Conservation (phyloP, 2,113 vertebrate genomes). For the Glaucidium brasilianum region DNA sequence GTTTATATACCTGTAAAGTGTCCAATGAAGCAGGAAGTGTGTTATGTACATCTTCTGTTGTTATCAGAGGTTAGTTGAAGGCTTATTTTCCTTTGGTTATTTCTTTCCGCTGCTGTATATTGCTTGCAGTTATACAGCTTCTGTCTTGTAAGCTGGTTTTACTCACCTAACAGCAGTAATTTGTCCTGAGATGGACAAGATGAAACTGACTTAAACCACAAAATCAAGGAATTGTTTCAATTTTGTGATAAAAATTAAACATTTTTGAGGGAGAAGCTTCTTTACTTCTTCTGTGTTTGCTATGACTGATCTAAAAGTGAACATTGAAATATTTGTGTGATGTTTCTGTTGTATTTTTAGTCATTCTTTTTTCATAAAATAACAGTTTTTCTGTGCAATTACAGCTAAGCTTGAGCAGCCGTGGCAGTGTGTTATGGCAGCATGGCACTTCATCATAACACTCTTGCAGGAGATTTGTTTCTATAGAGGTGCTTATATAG, state of each 20-base stretch:
- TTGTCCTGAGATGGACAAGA: neutral
- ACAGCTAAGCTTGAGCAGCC: neutral
- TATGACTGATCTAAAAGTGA: neutral
- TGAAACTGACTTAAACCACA: neutral
- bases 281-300: neutral
- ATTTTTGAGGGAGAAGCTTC: neutral
- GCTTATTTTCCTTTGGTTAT: neutral
- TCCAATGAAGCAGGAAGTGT: conserved; percentile 88
- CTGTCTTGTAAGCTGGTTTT: neutral
- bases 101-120: neutral
- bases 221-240: neutral
- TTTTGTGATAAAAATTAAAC: neutral
- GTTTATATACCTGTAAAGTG: conserved; percentile 86
- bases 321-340: neutral
- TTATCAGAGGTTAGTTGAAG: conserved; percentile 85
- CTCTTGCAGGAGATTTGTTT: neutral
- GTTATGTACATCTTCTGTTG: conserved; percentile 81
- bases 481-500: neutral
- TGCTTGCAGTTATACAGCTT: neutral
- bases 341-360: neutral
- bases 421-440: neutral
- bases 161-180: neutral
- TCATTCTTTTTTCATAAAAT: neutral
- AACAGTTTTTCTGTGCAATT: neutral
- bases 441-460: neutral